Conservation (phyloP, 2,113 vertebrate genomes). For the Osmerus eperlanus region DNA sequence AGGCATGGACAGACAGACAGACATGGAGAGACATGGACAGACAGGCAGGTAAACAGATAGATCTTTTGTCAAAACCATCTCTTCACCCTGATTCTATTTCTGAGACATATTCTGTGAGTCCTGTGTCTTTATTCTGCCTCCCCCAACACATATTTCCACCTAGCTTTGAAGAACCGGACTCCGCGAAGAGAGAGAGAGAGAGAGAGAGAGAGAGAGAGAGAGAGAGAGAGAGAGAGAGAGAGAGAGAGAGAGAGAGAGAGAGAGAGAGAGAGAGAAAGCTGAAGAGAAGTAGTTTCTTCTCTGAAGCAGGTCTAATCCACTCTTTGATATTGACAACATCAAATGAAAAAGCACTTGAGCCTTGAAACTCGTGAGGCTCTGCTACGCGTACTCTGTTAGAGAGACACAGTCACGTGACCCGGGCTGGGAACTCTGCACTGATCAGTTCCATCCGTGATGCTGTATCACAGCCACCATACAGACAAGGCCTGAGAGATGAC, state of each 20-base stretch:
- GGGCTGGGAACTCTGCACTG: neutral
- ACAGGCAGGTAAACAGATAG: neutral
- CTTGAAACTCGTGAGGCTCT: neutral
- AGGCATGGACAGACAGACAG: too few relatives aligned
- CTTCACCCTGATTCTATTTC: too few relatives aligned
- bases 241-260: neutral
- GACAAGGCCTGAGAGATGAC: too few relatives aligned
- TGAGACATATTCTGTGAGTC: too few relatives aligned
- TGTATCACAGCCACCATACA: neutral
- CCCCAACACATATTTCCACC: neutral
- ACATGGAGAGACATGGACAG: too few relatives aligned
- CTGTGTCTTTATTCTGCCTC: neutral
- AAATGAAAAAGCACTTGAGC: neutral
- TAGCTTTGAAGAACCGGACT: neutral
- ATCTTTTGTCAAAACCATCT: neutral
- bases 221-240: neutral
- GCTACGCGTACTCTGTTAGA: neutral
- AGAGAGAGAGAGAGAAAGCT: neutral
- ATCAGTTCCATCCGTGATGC: neutral
- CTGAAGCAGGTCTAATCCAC: neutral
- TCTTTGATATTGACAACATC: conserved; percentile 11
- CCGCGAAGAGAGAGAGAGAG: too few relatives aligned
- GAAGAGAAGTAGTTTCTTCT: neutral
- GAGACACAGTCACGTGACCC: neutral
- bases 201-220: neutral